Evolutionary conservation across 2,888 invertebrate species (phyloP), one percentile per base, ranked within the genome.

Genomic region (Augiades crinisus): DNA sequence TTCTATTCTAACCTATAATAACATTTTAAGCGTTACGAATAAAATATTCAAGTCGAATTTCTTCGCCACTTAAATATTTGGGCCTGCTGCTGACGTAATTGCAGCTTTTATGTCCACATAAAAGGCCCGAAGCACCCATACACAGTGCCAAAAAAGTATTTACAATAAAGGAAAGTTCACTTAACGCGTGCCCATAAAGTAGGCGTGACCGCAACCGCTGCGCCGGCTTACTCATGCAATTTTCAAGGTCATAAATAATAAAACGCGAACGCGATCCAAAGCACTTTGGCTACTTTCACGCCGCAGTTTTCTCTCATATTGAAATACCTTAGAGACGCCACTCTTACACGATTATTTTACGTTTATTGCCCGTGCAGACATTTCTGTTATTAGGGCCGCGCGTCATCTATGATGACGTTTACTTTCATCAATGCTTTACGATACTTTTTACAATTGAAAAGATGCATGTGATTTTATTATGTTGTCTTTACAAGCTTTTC

Each of bases 171-270:
- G 72, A 71, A 75, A 72, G 67, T 77, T 77, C 78, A 77, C 78
- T 81, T 81, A 80, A 78, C 75, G 78, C 77, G 70, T 77, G 74
- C 70, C 75, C 73, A 83, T 87, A 87, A 87, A 88, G 77, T 76
- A 81, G 82, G 83, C 78, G 84, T 78, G 72, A 82, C 85, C 87
- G 68, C 88, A 85, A 78, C 83, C 79, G 78, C 83, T 77, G 81
- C 78, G 75, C 79, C 72, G 78, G 83, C 80, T 80, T 81, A 78
- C 78, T 80, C 82, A 72, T 84, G 88, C 86, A 87, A 88, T 88
- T 88, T 88, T 86, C 86, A 88, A 83, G 83, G 82, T 81, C 85
- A 77, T 89, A 88, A 89, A 88, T 89, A 88, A 89, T 87, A 82
- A 79, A 85, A 79, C 77, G 75, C 79, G 80, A 84, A 81, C 76